Evolutionary conservation across 1,140 invertebrate genomes (phyloP), one percentile per base, ranked within the genome.

Genomic region (Macrobrachium nipponense): DNA sequence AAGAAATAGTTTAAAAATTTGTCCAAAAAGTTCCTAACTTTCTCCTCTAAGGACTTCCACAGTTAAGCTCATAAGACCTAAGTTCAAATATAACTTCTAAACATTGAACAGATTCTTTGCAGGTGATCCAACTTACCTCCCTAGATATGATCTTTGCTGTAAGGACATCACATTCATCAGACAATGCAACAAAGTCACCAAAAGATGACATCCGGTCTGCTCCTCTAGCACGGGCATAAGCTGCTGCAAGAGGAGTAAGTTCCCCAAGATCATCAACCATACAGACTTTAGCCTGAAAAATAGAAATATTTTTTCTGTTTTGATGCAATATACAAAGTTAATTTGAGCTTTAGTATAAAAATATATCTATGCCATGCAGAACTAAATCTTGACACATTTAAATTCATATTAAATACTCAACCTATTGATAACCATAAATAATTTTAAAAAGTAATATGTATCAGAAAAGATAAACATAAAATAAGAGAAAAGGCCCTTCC

Each of bases 191-290:
- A 91, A 99, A 99, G 92, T 99, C 98, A 0, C 98, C 98, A 92
- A 99, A 99, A 15, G 98, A 99, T 8, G 97, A 99, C 98, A 99
- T 99, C 80, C 98, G 94, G 91, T 99, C 98, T 20, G 98, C 98
- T 60, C 98, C 98, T 91, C 98, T 93, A 0, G 98, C 98, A 87
- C 98, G 92, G 0, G 98, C 98, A 92, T 99, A 99, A 2, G 98
- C 98, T 15, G 93, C 94, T 0, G 98, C 97, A n/a, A 99, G 89
- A 0, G 97, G 97, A 8, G 96, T 95, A 72, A 99, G 91, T 36
- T 94, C 91, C 0, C 92, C 90, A 36, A 99, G 90, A 91, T 99
- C 98, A 86, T 96, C 94, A 3, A 99, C 98, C 95, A 98, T 98
- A 90, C 97, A 99, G 0, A 99, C 92, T 90, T 95, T 95, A 4